These are phyloP conservation scores for Drosophila burlai DNA, from an alignment of 1,140 invertebrate genomes.

Conservation along the genomic window DNA sequence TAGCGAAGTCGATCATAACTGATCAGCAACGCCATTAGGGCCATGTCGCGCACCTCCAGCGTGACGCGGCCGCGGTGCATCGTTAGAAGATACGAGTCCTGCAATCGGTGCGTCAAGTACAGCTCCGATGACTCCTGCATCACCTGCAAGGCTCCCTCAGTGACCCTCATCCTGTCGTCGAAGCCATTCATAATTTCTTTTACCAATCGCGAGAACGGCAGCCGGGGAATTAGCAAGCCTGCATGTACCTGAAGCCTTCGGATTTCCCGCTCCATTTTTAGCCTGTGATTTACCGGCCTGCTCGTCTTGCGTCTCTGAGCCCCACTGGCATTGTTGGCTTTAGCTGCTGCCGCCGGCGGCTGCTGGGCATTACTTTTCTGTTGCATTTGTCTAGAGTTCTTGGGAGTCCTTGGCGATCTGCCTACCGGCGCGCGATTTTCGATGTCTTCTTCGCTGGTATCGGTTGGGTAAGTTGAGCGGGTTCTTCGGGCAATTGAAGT, in stretches of 20 bases:
- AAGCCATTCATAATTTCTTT: conserved; percentile 4
- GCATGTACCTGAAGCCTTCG: neutral
- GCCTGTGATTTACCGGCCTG: neutral
- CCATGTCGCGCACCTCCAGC: conserved; percentile 15
- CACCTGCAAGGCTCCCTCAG: conserved; percentile 3
- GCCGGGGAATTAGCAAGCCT: conserved; percentile 7
- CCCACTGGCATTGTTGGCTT: neutral
- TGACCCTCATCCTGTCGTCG: neutral
- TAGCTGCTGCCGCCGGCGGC: neutral
- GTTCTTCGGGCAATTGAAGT: neutral
- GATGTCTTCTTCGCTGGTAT: neutral
- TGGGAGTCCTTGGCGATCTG: neutral
- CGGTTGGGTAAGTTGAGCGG: neutral
- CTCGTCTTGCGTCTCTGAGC: neutral
- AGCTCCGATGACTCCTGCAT: conserved; percentile 10
- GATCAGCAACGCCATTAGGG: conserved; percentile 3
- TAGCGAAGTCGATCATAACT: neutral
- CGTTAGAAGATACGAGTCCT: conserved; percentile 10
- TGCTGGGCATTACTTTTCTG: neutral
- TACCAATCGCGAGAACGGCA: conserved; percentile 10
- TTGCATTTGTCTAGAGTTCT: neutral
- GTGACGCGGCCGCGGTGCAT: conserved; percentile 8
- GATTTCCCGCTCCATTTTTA: conserved; percentile 4
- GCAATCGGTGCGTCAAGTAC: conserved; percentile 3
- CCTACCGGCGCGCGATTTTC: neutral